phyloP scores from a whole-genome alignment of 2,113 vertebrate species.

The Takifugu flavidus region DNA sequence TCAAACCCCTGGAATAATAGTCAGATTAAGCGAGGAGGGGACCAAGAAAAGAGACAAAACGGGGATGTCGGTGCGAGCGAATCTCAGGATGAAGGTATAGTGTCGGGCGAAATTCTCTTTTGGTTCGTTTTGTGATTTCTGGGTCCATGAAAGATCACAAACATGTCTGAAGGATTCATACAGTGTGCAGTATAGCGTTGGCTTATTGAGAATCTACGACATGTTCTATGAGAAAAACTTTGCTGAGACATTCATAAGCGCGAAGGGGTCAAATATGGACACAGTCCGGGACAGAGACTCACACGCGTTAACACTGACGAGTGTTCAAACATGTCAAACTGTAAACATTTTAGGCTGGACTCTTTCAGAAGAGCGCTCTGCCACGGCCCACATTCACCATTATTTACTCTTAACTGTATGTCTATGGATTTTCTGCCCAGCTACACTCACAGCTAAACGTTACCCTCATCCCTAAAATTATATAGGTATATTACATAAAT shows the following conservation, averaged over 20 bases:
- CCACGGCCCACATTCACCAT: conserved; percentile 17
- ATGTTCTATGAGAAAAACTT: background rate
- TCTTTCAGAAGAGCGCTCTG: conserved; percentile 17
- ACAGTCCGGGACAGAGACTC: conserved; percentile 3
- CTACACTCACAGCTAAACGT: background rate
- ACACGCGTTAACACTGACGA: conserved; percentile 23
- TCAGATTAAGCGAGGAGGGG: conserved; percentile 4
- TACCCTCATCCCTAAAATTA: no score
- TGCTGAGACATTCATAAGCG: conserved; percentile 19
- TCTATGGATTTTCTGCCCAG: conserved; percentile 14
- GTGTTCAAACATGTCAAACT: conserved; percentile 27
- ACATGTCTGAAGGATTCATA: conserved; percentile 14
- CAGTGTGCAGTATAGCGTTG: conserved; percentile 32
- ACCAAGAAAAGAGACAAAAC: conserved; percentile 21
- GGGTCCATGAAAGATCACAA: conserved; percentile 1
- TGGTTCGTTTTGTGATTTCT: background rate
- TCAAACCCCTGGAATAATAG: conserved; percentile 42
- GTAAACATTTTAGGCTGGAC: conserved; percentile 39
- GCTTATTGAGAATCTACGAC: background rate
- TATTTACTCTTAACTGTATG: conserved; percentile 16
- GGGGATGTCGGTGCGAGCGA: background rate
- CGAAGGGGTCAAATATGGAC: background rate
- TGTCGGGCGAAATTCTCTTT: conserved; percentile 5
- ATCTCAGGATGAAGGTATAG: background rate
- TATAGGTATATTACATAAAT: no score